These are phyloP conservation scores for Scaeva pyrastri DNA, from an alignment of 2,888 invertebrate species.

Conservation along the genomic window DNA sequence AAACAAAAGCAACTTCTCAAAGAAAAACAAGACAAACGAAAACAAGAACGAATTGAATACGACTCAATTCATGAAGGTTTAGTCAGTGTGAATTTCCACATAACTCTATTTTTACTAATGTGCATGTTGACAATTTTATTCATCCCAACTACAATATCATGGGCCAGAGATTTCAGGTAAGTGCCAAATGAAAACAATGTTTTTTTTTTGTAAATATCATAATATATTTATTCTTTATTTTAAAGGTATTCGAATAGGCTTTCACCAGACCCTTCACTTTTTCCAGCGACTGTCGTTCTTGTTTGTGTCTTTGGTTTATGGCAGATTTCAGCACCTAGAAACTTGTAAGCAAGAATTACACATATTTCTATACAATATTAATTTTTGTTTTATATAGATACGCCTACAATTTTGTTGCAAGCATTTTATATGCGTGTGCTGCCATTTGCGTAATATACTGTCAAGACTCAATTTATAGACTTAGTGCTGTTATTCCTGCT, in stretches of 20 bases:
- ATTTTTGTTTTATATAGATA: constrained; percentile 67
- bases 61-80: constrained; percentile 79
- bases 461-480: constrained; percentile 86
- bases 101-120: constrained; percentile 89
- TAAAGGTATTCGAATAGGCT: constrained; percentile 67
- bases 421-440: constrained; percentile 85
- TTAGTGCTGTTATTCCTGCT: constrained; percentile 86
- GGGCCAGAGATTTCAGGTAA: constrained; percentile 92
- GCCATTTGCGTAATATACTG: constrained; percentile 86
- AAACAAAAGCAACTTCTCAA: constrained; percentile 71
- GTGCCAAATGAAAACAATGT: constrained; percentile 77
- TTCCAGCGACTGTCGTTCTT: constrained; percentile 86
- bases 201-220: neutral
- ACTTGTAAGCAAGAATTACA: constrained; percentile 85
- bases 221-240: neutral
- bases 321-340: constrained; percentile 88
- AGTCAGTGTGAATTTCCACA: constrained; percentile 88
- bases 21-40: constrained; percentile 76
- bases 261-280: constrained; percentile 87
- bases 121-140: constrained; percentile 87
- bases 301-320: constrained; percentile 87
- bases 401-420: constrained; percentile 76
- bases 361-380: constrained; percentile 26
- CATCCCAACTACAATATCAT: constrained; percentile 89
- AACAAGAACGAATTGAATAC: constrained; percentile 77